A percentile compares a stretch with the other conserved stretches of the same genome.
Evolutionary conservation across 2,113 vertebrate genomes (phyloP).

Genomic region (Tachuris rubrigastra): DNA sequence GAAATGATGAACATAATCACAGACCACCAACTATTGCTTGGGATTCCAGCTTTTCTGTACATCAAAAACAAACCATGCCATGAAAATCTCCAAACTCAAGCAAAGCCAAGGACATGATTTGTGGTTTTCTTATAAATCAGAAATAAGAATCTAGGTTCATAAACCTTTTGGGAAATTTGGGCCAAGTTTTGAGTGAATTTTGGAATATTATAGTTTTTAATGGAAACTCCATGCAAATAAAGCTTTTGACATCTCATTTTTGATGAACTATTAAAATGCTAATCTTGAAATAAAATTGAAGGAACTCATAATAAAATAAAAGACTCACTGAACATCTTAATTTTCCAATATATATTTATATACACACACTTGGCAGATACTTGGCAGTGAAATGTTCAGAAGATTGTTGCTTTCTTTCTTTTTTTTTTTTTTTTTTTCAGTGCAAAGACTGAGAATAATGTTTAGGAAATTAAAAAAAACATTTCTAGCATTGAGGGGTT

Average conservation of each 20-base stretch:
- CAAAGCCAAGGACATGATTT: neutral
- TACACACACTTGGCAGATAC: neutral
- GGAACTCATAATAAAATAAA: neutral
- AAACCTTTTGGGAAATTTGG: neutral
- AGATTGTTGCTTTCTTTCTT: too few species aligned
- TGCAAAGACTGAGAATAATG: neutral
- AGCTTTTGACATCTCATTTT: neutral
- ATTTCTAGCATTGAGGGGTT: neutral
- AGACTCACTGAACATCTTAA: neutral
- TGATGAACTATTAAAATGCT: neutral
- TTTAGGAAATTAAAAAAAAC: neutral
- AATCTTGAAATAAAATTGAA: neutral
- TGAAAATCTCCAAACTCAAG: neutral
- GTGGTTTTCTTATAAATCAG: neutral
- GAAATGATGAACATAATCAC: neutral
- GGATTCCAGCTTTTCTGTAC: neutral
- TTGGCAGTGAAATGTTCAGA: neutral
- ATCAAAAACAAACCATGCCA: neutral
- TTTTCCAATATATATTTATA: neutral
- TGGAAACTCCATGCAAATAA: neutral
- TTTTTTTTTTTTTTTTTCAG: neutral
- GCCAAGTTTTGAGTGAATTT: neutral
- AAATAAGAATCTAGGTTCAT: neutral
- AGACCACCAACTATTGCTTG: neutral
- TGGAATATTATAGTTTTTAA: neutral